Conservation (phyloP, 2,113 vertebrate genomes). For the Eclectus roratus region DNA sequence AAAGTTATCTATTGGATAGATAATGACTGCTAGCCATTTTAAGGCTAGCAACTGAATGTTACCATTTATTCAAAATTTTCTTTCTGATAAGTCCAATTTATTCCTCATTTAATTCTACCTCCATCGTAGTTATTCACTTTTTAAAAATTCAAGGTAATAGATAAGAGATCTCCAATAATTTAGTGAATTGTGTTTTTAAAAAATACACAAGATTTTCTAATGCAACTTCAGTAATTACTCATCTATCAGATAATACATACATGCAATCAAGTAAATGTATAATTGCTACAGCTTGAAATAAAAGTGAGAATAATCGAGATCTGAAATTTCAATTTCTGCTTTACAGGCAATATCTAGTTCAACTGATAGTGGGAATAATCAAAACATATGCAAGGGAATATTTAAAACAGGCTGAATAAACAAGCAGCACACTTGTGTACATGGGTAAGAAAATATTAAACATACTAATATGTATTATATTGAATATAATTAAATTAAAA, state of each 20-base stretch:
- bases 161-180: background rate
- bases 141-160: background rate
- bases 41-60: background rate
- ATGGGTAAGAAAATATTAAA: background rate
- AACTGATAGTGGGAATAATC: background rate
- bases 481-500: background rate
- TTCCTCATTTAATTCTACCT: background rate
- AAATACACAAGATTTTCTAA: background rate
- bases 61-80: background rate
- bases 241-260: background rate
- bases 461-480: background rate
- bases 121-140: background rate
- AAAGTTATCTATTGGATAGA: background rate
- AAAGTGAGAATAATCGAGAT: background rate
- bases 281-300: background rate
- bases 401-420: background rate
- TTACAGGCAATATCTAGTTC: background rate
- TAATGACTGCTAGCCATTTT: background rate
- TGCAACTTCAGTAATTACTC: background rate
- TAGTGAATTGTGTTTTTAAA: background rate
- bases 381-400: background rate
- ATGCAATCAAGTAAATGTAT: background rate
- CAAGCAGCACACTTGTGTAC: background rate
- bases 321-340: background rate
- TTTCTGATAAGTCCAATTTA: background rate